Percentiles rank a stretch among this genome's conserved stretches.
Conservation (phyloP, 2,113 vertebrate genomes). For the Oncorhynchus masou region DNA sequence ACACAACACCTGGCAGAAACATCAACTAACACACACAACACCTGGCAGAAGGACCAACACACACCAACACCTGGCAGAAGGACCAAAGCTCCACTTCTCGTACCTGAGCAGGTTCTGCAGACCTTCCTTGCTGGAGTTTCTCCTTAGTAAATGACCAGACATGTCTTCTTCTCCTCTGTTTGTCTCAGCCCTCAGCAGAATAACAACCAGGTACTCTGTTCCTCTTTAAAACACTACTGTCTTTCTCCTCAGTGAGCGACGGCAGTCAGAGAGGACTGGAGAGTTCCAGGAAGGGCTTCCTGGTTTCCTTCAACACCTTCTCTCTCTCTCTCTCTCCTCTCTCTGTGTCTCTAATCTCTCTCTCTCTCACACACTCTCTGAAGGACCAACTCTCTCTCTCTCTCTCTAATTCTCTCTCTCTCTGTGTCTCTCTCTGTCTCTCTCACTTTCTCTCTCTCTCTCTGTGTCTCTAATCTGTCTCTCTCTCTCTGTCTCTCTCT, state of each 20-base stretch:
- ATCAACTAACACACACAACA: background rate
- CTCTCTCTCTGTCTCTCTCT: conserved; percentile 52
- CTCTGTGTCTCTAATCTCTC: no score
- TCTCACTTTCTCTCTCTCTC: background rate
- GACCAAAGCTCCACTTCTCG: conserved; percentile 38
- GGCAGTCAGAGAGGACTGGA: background rate
- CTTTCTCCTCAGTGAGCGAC: background rate
- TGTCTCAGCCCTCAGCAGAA: background rate
- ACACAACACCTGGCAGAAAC: no score
- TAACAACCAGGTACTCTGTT: background rate
- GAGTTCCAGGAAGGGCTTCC: conserved; percentile 26
- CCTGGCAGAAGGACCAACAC: background rate
- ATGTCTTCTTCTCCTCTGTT: conserved; percentile 35
- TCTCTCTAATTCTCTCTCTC: no score
- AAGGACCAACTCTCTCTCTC: no score
- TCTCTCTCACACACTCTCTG: no score
- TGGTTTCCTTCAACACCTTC: no score
- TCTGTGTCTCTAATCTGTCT: no score
- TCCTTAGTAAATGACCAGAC: conserved; percentile 73
- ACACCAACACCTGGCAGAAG: background rate
- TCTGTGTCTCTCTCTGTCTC: background rate
- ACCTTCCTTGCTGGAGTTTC: conserved; percentile 79
- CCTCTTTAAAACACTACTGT: conserved; percentile 2
- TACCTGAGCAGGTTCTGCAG: conserved; percentile 85
- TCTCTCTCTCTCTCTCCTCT: no score